Conservation (phyloP, 2,797 vertebrate species). For the Danio choprae region DNA sequence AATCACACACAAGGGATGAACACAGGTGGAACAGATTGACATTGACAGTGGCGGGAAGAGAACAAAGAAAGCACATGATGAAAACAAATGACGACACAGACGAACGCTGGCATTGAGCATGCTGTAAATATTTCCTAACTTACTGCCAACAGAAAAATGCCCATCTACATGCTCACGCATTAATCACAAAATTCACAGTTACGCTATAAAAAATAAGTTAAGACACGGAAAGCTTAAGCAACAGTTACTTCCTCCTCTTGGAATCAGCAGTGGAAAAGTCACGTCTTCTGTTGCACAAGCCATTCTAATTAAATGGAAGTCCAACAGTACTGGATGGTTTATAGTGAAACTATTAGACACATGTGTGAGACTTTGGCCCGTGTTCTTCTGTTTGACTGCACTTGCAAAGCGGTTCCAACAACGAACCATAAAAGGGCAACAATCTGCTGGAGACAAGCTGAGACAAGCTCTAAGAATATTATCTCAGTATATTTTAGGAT, state of each 20-base stretch:
- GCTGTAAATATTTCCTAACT: neutral
- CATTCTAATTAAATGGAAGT: slow-evolving; percentile 25
- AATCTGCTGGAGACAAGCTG: neutral
- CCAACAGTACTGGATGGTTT: neutral
- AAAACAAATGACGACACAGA: too few species aligned
- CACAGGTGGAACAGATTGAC: too few species aligned
- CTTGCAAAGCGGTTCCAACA: slow-evolving; percentile 1
- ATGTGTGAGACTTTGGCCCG: slow-evolving; percentile 7
- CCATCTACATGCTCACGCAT: neutral
- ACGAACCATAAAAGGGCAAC: slow-evolving; percentile 26
- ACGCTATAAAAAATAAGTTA: neutral
- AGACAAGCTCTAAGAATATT: slow-evolving; percentile 11
- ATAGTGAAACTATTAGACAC: slow-evolving; percentile 12
- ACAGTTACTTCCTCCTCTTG: neutral
- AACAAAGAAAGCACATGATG: too few species aligned
- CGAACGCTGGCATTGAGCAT: too few species aligned
- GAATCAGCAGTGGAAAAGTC: slow-evolving; percentile 8
- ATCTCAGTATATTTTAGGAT: slow-evolving; percentile 7
- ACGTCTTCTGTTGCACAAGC: neutral
- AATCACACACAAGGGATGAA: too few species aligned
- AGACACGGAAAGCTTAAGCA: neutral
- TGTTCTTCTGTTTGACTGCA: neutral
- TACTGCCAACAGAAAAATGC: neutral
- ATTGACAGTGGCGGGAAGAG: too few species aligned
- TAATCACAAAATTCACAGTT: neutral